These are phyloP conservation scores for Oreotrochilus melanogaster DNA, from an alignment of 2,113 vertebrate genomes.

Conservation along the genomic window DNA sequence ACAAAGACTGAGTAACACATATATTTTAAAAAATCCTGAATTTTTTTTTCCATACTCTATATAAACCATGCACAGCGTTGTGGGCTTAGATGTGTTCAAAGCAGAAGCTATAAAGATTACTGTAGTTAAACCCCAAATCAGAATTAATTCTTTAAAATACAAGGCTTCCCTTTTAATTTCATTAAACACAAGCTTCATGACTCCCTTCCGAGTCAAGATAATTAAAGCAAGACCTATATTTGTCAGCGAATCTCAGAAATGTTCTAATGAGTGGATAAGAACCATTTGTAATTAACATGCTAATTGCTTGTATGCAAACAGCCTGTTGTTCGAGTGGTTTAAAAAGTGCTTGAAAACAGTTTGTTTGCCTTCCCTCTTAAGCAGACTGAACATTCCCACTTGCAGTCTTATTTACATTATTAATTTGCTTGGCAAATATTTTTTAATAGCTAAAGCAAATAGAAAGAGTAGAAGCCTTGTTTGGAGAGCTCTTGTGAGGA, in stretches of 20 bases:
- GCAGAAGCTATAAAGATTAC: neutral
- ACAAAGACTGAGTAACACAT: neutral
- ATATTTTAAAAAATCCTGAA: neutral
- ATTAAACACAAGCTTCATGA: conserved; percentile 32
- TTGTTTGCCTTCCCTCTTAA: conserved; percentile 75
- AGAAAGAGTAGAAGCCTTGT: conserved; percentile 55
- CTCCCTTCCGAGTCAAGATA: conserved; percentile 16
- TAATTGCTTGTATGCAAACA: conserved; percentile 75
- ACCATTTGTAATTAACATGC: conserved; percentile 73
- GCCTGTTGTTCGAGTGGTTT: conserved; percentile 71
- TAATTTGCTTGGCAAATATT: conserved; percentile 81
- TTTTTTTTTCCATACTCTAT: neutral
- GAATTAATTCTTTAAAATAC: neutral
- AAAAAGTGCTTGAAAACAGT: conserved; percentile 76
- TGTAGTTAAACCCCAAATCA: neutral
- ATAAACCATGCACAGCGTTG: neutral
- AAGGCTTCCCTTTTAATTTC: conserved; percentile 12
- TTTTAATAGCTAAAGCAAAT: conserved; percentile 62
- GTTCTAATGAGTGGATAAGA: conserved; percentile 60
- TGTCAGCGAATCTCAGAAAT: conserved; percentile 54
- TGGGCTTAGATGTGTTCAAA: neutral
- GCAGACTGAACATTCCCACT: conserved; percentile 69
- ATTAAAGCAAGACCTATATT: conserved; percentile 49
- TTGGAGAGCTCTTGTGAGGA: conserved; percentile 78
- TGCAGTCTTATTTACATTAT: conserved; percentile 78